Evolutionary conservation across 1,140 invertebrate species (phyloP).

Genomic region (Idris sp.): DNA sequence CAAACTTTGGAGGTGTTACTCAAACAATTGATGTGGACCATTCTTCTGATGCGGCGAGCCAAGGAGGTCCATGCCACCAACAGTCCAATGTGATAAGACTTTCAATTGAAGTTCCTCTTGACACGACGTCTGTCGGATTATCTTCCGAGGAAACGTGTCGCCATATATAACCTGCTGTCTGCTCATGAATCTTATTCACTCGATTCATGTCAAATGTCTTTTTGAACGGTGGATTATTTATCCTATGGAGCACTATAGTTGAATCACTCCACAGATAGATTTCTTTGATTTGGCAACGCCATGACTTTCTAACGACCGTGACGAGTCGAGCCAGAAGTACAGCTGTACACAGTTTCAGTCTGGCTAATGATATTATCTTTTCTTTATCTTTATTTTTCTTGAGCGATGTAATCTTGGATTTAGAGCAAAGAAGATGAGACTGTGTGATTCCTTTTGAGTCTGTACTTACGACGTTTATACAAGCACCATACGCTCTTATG

Average conservation of each 20-base stretch:
- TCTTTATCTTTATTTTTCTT: no score
- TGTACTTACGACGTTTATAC: conserved; percentile 12
- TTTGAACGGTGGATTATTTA: not conserved
- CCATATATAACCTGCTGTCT: not conserved
- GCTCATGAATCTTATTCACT: conserved; percentile 2
- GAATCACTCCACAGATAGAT: conserved; percentile 1
- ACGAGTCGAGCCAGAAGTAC: not conserved
- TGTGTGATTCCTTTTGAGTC: not conserved
- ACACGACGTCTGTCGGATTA: conserved; percentile 13
- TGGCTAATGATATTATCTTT: conserved; percentile 2
- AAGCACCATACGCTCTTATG: conserved; percentile 28
- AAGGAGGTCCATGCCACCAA: conserved; percentile 9
- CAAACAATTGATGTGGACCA: not conserved
- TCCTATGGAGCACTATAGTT: conserved; percentile 14
- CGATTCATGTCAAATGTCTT: conserved; percentile 17
- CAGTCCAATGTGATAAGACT: not conserved
- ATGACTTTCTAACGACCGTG: not conserved
- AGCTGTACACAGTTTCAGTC: not conserved
- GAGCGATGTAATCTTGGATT: conserved; percentile 21
- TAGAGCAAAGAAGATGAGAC: conserved; percentile 20
- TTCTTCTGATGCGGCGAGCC: not conserved
- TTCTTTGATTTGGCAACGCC: not conserved
- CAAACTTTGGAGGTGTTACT: not conserved
- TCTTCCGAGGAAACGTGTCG: conserved; percentile 8
- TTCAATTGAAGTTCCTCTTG: conserved; percentile 5